Conservation (phyloP, 2,888 invertebrate species). For the Drosophila sordidula region DNA sequence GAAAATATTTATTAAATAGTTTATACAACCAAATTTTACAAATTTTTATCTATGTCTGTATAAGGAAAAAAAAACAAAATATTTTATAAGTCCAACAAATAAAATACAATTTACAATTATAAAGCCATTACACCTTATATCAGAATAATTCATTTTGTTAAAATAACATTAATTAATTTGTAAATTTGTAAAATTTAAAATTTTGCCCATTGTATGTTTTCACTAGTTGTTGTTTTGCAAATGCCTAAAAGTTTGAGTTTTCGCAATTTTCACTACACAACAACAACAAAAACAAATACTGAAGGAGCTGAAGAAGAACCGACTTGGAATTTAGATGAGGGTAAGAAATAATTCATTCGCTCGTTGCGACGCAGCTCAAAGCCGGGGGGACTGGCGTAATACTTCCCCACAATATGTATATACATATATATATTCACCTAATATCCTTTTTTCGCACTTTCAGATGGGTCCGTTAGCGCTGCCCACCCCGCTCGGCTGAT, state of each 20-base stretch:
- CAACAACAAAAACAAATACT: constrained; percentile 5
- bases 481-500: constrained; percentile 20
- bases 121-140: too few relatives aligned
- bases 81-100: too few relatives aligned
- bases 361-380: constrained; percentile 53
- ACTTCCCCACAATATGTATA: constrained; percentile 11
- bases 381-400: neutral
- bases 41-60: too few relatives aligned
- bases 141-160: too few relatives aligned
- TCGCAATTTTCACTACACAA: constrained; percentile 54
- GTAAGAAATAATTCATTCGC: constrained; percentile 77
- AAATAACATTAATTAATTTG: neutral
- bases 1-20: too few relatives aligned
- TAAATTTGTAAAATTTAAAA: neutral
- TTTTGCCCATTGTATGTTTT: neutral
- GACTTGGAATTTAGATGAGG: constrained; percentile 73
- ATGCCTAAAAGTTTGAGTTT: constrained; percentile 48
- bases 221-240: constrained; percentile 21
- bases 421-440: constrained; percentile 42
- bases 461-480: constrained; percentile 28
- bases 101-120: too few relatives aligned
- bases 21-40: too few relatives aligned
- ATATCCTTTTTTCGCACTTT: constrained; percentile 71
- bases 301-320: constrained; percentile 11
- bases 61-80: too few relatives aligned